phyloP scores from a whole-genome alignment of 2,888 invertebrate genomes.

The Ypsolopha scabrella region DNA sequence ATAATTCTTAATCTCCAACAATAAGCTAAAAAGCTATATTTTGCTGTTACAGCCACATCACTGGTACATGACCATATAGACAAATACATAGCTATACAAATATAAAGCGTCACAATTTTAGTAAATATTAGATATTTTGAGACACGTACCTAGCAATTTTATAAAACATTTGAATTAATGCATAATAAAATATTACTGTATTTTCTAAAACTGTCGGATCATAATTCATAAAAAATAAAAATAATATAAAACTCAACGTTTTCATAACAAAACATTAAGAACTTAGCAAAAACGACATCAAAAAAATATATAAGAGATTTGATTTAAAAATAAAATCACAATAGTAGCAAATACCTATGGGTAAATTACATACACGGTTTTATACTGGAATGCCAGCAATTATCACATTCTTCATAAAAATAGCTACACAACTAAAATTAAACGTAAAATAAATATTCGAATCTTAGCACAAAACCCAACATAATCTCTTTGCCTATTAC shows the following conservation, averaged over 20 bases:
- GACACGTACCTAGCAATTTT: no score
- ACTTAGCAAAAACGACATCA: background rate
- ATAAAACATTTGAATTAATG: no score
- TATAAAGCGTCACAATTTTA: no score
- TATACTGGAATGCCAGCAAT: slow-evolving; percentile 1
- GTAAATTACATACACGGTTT: background rate
- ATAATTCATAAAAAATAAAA: no score
- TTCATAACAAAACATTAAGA: background rate
- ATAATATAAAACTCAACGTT: no score
- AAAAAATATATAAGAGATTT: background rate
- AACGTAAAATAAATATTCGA: background rate
- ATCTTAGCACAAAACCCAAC: background rate
- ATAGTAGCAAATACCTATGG: slow-evolving; percentile 1
- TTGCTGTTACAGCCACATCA: background rate
- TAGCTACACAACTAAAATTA: background rate
- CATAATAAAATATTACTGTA: no score
- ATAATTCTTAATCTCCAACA: background rate
- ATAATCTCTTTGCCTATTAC: background rate
- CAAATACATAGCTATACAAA: background rate
- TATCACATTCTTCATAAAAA: background rate
- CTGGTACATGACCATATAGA: no score
- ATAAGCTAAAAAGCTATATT: background rate
- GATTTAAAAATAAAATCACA: slow-evolving; percentile 1
- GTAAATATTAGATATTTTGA: no score
- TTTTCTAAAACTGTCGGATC: no score